These are phyloP conservation scores for Drosophila dunni DNA, from an alignment of 1,140 invertebrate genomes.

Conservation along the genomic window DNA sequence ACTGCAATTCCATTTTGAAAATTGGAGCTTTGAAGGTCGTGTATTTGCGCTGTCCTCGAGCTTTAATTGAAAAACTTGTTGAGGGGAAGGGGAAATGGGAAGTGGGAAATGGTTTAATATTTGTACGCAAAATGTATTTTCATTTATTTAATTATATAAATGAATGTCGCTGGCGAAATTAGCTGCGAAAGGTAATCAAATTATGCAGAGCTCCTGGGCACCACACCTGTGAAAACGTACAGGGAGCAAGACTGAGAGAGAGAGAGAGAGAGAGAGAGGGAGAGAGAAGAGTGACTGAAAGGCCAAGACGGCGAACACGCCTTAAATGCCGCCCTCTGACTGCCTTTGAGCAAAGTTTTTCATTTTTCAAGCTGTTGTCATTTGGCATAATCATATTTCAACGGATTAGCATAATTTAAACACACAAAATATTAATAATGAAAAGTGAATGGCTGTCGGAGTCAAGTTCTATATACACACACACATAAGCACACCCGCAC, in stretches of 20 bases:
- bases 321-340: constrained; percentile 20
- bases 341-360: constrained; percentile 35
- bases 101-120: constrained; percentile 61
- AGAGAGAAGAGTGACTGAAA: not conserved
- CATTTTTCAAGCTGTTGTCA: constrained; percentile 75
- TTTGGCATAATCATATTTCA: constrained; percentile 83
- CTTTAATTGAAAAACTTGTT: constrained; percentile 78
- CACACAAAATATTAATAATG: constrained; percentile 79
- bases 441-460: constrained; percentile 75
- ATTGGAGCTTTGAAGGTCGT: constrained; percentile 73
- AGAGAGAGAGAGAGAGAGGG: not conserved
- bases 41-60: constrained; percentile 44
- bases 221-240: constrained; percentile 65
- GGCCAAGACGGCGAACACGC: not conserved
- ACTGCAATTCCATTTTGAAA: constrained; percentile 76
- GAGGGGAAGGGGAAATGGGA: too few relatives aligned
- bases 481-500: constrained; percentile 3
- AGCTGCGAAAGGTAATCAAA: constrained; percentile 78
- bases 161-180: constrained; percentile 55
- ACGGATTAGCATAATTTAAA: constrained; percentile 82
- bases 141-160: constrained; percentile 68
- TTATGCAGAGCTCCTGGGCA: constrained; percentile 66
- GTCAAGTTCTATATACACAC: constrained; percentile 50
- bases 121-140: constrained; percentile 37
- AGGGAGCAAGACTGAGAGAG: not conserved